These are phyloP conservation scores for Zeus faber DNA, from an alignment of 2,113 vertebrate species.

Conservation along the genomic window DNA sequence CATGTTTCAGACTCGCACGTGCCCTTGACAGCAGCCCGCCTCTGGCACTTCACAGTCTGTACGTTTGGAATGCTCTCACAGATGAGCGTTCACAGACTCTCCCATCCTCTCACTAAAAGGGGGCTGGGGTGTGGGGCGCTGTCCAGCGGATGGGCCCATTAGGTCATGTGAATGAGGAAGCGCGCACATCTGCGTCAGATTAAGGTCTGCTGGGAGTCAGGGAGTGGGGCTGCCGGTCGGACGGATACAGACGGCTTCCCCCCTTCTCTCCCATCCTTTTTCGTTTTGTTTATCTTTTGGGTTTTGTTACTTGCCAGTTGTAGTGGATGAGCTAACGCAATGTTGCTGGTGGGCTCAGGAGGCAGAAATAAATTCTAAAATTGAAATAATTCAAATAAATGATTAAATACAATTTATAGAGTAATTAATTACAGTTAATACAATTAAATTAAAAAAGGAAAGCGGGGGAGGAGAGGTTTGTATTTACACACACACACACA, in stretches of 20 bases:
- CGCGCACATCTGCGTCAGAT: conserved; percentile 68
- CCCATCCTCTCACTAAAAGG: background rate
- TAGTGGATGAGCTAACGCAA: conserved; percentile 39
- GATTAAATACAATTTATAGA: no score
- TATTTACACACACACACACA: conserved; percentile 28
- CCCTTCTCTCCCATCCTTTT: conserved; percentile 6
- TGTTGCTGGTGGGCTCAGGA: background rate
- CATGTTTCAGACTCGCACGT: background rate
- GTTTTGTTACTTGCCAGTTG: conserved; percentile 16
- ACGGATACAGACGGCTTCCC: conserved; percentile 9
- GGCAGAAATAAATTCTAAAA: conserved; percentile 29
- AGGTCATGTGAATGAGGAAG: conserved; percentile 68
- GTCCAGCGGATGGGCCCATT: conserved; percentile 24
- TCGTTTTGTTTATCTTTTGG: background rate
- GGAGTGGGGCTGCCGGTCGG: conserved; percentile 9
- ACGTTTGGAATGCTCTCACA: background rate
- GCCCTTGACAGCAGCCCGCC: background rate
- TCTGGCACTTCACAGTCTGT: background rate
- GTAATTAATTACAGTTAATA: no score
- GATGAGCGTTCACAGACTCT: background rate
- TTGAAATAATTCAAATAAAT: no score
- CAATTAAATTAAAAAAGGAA: no score
- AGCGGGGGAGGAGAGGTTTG: no score
- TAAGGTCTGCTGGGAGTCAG: conserved; percentile 34
- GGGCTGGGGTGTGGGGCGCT: no score